Evolutionary conservation across 2,797 vertebrate genomes (phyloP).

Genomic region (Paguma larvata): DNA sequence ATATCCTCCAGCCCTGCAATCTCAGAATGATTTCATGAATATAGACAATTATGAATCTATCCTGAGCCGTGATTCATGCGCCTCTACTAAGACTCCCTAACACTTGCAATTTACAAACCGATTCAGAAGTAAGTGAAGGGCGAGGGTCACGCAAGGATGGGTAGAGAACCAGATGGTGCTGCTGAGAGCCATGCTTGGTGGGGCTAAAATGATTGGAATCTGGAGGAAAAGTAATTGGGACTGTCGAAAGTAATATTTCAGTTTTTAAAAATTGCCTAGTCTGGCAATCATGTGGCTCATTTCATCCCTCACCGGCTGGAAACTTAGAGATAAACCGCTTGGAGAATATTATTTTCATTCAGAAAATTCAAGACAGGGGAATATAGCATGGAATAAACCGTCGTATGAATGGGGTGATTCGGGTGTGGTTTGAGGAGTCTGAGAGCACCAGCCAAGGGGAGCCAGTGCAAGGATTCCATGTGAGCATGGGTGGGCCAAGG

Average conservation of each 20-base stretch:
- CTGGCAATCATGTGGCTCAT: conserved; percentile 71
- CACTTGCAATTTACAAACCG: conserved; percentile 64
- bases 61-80: conserved; percentile 66
- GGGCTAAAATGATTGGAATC: conserved; percentile 68
- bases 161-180: conserved; percentile 63
- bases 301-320: conserved; percentile 56
- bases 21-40: conserved; percentile 67
- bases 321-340: neutral
- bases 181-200: conserved; percentile 60
- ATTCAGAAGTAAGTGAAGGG: conserved; percentile 64
- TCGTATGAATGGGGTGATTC: neutral
- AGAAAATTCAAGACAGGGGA: neutral
- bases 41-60: conserved; percentile 45
- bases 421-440: neutral
- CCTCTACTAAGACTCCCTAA: conserved; percentile 66
- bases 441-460: neutral
- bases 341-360: conserved; percentile 16
- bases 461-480: neutral
- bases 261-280: conserved; percentile 71
- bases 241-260: conserved; percentile 65
- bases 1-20: neutral
- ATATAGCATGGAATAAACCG: neutral
- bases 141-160: conserved; percentile 54
- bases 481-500: neutral
- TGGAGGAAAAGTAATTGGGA: conserved; percentile 65